A percentile compares a stretch with the other conserved stretches of the same genome.
Evolutionary conservation across 2,888 invertebrate genomes (phyloP).

Genomic region (Lottia gigantea): DNA sequence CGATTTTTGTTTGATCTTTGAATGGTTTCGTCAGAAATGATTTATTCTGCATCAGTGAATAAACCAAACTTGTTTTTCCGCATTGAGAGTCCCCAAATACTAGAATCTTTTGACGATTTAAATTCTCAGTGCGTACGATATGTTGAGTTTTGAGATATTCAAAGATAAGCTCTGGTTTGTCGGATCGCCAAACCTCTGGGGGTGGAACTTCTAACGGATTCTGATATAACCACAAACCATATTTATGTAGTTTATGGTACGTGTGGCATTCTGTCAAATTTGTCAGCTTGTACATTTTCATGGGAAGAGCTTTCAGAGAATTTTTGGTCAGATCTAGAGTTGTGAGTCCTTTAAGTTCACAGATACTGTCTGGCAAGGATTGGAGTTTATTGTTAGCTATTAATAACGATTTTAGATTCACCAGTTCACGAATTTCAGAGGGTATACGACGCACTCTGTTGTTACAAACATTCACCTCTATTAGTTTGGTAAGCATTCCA

Average conservation of each 20-base stretch:
- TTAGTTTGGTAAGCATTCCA: slow-evolving; percentile 52
- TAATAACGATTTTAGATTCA: slow-evolving; percentile 48
- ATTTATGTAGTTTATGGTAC: slow-evolving; percentile 57
- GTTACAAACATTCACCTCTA: slow-evolving; percentile 54
- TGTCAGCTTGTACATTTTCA: slow-evolving; percentile 57
- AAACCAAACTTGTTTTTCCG: slow-evolving; percentile 63
- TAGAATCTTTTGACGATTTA: slow-evolving; percentile 62
- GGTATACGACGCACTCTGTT: slow-evolving; percentile 60
- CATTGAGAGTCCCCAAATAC: slow-evolving; percentile 59
- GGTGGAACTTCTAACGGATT: slow-evolving; percentile 65
- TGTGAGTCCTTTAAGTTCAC: slow-evolving; percentile 56
- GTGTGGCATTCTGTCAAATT: slow-evolving; percentile 59
- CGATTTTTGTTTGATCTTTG: slow-evolving; percentile 48
- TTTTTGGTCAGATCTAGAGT: slow-evolving; percentile 65
- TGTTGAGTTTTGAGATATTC: slow-evolving; percentile 59
- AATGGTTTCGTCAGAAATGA: slow-evolving; percentile 45
- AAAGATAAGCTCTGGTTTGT: slow-evolving; percentile 59
- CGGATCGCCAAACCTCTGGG: slow-evolving; percentile 64
- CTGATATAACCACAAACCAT: slow-evolving; percentile 66
- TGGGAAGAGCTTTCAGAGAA: slow-evolving; percentile 54
- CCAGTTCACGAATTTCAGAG: slow-evolving; percentile 54
- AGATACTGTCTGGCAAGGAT: slow-evolving; percentile 58
- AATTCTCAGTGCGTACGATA: slow-evolving; percentile 61
- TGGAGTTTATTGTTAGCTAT: slow-evolving; percentile 56
- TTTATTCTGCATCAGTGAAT: slow-evolving; percentile 53